Conservation (phyloP, 2,797 vertebrate genomes). For the Neomorphus geoffroyi region DNA sequence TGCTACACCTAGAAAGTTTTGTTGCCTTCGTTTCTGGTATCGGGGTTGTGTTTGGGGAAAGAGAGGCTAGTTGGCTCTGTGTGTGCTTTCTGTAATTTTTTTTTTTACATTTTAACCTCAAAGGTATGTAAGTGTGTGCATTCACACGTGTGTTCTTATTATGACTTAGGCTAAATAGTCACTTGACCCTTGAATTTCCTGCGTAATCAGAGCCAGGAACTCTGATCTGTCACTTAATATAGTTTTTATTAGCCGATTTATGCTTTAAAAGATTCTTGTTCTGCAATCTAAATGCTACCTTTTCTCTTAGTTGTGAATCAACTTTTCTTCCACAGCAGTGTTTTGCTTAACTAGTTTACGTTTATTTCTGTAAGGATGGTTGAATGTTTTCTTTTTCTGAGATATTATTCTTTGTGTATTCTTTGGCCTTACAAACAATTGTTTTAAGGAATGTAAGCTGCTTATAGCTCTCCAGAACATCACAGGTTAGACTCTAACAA, state of each 20-base stretch:
- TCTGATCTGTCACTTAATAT: neutral
- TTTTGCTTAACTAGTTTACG: neutral
- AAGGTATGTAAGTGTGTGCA: neutral
- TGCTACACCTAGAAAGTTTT: neutral
- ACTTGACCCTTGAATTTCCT: neutral
- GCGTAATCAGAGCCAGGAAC: neutral
- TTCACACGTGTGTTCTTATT: neutral
- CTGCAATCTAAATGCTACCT: neutral
- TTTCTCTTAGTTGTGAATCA: neutral
- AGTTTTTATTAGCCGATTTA: neutral
- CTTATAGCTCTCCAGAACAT: neutral
- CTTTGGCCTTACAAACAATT: neutral
- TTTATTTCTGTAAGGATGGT: neutral
- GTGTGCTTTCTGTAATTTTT: neutral
- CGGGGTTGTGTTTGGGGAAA: neutral
- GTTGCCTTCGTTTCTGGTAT: neutral
- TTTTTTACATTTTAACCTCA: neutral
- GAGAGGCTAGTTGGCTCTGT: neutral
- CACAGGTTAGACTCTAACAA: neutral
- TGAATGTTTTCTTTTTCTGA: neutral
- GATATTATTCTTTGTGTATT: neutral
- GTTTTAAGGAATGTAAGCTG: neutral
- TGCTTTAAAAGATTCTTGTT: neutral
- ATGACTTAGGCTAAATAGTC: neutral
- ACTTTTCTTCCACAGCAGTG: neutral